These are phyloP conservation scores for Peromyscus maniculatus DNA, from an alignment of 2,113 vertebrate species.

Conservation along the genomic window DNA sequence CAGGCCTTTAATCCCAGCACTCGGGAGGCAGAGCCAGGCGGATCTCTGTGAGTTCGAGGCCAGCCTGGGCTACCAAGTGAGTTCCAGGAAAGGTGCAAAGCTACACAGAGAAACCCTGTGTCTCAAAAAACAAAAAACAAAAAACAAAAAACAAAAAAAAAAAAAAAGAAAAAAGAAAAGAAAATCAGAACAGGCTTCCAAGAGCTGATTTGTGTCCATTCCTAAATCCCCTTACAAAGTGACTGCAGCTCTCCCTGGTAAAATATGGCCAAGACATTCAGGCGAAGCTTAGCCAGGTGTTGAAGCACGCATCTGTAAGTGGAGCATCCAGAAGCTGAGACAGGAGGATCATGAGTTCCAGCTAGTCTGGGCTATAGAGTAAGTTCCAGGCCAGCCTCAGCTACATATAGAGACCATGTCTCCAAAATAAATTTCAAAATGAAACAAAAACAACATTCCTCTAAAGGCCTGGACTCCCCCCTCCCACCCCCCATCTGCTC, in stretches of 20 bases:
- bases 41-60: too few relatives aligned
- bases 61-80: too few relatives aligned
- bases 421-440: not conserved
- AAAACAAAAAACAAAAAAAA: too few relatives aligned
- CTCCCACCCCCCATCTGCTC: not conserved
- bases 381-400: not conserved
- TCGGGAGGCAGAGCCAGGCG: too few relatives aligned
- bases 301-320: not conserved
- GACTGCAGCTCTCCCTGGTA: conserved; percentile 45
- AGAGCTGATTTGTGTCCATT: conserved; percentile 55
- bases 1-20: too few relatives aligned
- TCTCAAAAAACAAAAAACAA: too few relatives aligned
- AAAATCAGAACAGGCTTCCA: not conserved
- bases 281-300: not conserved
- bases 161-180: not conserved
- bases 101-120: too few relatives aligned
- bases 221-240: not conserved
- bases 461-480: not conserved
- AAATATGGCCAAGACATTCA: not conserved
- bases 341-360: not conserved
- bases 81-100: too few relatives aligned
- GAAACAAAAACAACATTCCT: not conserved
- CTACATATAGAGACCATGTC: not conserved
- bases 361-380: not conserved
- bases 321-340: not conserved